Evolutionary conservation across 2,888 invertebrate species (phyloP).

Genomic region (Pasiphila rectangulata): DNA sequence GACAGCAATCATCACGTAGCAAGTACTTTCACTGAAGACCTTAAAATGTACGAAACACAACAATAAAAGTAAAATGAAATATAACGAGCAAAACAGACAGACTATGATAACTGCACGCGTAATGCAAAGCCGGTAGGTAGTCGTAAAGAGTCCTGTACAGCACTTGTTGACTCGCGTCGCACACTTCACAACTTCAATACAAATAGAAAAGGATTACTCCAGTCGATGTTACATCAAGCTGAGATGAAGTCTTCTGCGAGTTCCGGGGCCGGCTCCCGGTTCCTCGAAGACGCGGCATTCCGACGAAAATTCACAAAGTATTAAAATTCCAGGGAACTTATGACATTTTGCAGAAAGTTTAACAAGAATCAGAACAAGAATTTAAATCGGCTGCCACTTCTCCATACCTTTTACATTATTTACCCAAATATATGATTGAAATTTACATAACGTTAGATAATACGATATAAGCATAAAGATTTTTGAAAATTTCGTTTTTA

Average conservation of each 20-base stretch:
- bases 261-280: too few relatives aligned
- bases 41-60: too few relatives aligned
- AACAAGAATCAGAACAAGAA: constrained; percentile 22
- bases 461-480: constrained; percentile 47
- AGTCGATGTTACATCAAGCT: constrained; percentile 13
- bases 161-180: constrained; percentile 42
- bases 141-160: constrained; percentile 20
- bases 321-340: constrained; percentile 27
- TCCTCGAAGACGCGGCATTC: constrained; percentile 5
- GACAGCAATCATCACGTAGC: too few relatives aligned
- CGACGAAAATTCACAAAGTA: constrained; percentile 19
- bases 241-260: too few relatives aligned
- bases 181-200: constrained; percentile 17
- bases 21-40: too few relatives aligned
- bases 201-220: constrained; percentile 8
- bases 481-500: constrained; percentile 50
- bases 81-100: too few relatives aligned
- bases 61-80: too few relatives aligned
- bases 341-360: constrained; percentile 26
- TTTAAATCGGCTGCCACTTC: constrained; percentile 30
- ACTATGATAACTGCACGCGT: constrained; percentile 1
- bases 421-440: constrained; percentile 37
- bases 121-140: constrained; percentile 21
- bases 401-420: constrained; percentile 21
- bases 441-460: constrained; percentile 49